These are phyloP conservation scores for Leptoclinus maculatus DNA, from an alignment of 2,797 vertebrate species.

Conservation along the genomic window DNA sequence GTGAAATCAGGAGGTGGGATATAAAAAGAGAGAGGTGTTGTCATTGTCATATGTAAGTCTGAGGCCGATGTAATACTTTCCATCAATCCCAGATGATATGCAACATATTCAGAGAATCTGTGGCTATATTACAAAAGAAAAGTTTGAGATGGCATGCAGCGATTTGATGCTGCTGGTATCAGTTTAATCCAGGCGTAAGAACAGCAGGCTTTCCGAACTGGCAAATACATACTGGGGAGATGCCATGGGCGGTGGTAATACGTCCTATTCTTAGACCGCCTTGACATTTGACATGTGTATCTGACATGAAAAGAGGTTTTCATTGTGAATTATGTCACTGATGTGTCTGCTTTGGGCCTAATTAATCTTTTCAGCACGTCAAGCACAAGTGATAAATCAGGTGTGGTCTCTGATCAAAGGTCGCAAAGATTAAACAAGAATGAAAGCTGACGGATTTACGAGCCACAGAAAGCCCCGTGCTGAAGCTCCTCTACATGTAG, in stretches of 20 bases:
- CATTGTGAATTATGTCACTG: slow-evolving; percentile 56
- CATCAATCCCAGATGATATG: slow-evolving; percentile 26
- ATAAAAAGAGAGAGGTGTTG: slow-evolving; percentile 40
- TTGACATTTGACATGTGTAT: slow-evolving; percentile 81
- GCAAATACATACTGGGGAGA: slow-evolving; percentile 73
- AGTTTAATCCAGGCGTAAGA: slow-evolving; percentile 75
- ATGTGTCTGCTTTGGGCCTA: slow-evolving; percentile 51
- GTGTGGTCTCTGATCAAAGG: slow-evolving; percentile 30
- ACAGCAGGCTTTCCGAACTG: slow-evolving; percentile 71
- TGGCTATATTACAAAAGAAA: slow-evolving; percentile 56
- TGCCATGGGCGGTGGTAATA: slow-evolving; percentile 69
- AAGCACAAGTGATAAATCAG: slow-evolving; percentile 47
- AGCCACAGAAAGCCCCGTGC: neutral
- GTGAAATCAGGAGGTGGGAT: slow-evolving; percentile 29
- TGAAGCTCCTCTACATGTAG: slow-evolving; percentile 7
- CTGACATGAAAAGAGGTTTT: slow-evolving; percentile 69
- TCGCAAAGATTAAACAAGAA: slow-evolving; percentile 26
- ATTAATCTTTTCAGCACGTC: slow-evolving; percentile 69
- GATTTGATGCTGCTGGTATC: slow-evolving; percentile 66
- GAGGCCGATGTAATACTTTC: slow-evolving; percentile 52
- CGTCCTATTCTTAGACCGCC: slow-evolving; percentile 80
- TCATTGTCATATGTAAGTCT: slow-evolving; percentile 47
- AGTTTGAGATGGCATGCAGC: slow-evolving; percentile 51
- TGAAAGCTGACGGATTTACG: slow-evolving; percentile 49
- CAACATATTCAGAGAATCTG: slow-evolving; percentile 39